Evolutionary conservation across 2,888 invertebrate genomes (phyloP), one percentile per base, ranked within the genome.

Genomic region (Stenodema calcarata): DNA sequence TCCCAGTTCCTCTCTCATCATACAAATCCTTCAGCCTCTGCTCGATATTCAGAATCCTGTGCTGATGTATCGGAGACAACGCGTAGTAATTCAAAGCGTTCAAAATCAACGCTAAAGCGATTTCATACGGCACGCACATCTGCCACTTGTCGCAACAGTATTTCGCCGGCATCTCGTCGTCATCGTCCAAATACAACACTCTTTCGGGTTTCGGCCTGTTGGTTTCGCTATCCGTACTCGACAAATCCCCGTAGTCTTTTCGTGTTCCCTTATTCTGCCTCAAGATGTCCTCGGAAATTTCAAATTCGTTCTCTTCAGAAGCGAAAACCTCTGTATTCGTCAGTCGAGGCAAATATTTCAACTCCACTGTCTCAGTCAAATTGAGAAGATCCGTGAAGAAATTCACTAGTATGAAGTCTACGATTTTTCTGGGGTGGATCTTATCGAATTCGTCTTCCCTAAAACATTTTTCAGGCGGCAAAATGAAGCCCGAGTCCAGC

Each of bases 401-500:
- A 54, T 78, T 86, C 30, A 86, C 79, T 18, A 87, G 18, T n/a
- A 79, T 28, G 23, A 47, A 86, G 35, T 87, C 87, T 9, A 81
- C 23, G 30, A 82, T 82, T 76, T 84, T 87, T 35, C 83, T 86
- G 28, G 81, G 79, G 30, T 88, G 76, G 41, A 86, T 86, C 9
- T 81, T 86, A 11, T 84, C 83, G 50, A 47, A 83, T 41, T 87
- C 81, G 50, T 87, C 84, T 54, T 78, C 73, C 12, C 82, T 23
- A 2, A 82, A 42, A 28, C 78, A 87, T 18, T 50, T 70, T 62
- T 86, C 86, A 7, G 81, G 75, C n/a, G 11, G 18, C 18, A 87
- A 30, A 18, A 88, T 50, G 30, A 30, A 87, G 4, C 85, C 80
- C 12, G 54, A 70, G 16, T 87, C 88, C 14, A 62, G 95, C 90